Base-by-base conservation (phyloP, 2,888 invertebrate genomes). In the Melinopterus prodromus region DNA sequence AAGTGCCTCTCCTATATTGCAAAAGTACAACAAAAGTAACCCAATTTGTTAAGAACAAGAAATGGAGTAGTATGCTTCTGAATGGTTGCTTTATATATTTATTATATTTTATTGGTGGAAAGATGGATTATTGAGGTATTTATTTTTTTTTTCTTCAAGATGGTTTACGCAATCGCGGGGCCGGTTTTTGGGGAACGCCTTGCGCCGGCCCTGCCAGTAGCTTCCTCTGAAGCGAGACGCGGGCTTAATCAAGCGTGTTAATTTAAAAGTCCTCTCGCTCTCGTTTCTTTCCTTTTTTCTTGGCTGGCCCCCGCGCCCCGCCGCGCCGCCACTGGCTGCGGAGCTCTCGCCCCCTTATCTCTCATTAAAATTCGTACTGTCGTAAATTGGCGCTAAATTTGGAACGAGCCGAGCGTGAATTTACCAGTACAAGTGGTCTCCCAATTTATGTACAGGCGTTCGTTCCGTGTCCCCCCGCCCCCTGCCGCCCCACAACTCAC, bases 291-390 rank as follows among this genome's bases (percentile, higher is more conserved):
- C 71, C 15, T 35, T 37, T 74, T 53, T 53, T 53, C 53, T 53
- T 53, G 53, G 3, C 53, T 53, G 53, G 2, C 12, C 53, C 53
- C 53, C 53, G 53, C 53, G 9, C 53, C 53, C 53, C 53, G 53
- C 53, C 53, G 53, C 2, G 1, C 53, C 53, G 53, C 53, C 53
- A 12, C 53, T 53, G 53, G 53, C 12, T 53, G 53, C 9, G 53
- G 53, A 53, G 53, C 53, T 7, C 26, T 26, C 26, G 26, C 26
- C 53, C 53, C 53, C 53, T 53, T 53, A 53, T 53, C 53, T 74
- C 74, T 74, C 74, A 74, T 74, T 74, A 74, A 74, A 74, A 74
- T 74, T 74, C 74, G 74, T 74, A 74, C 74, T 37, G 74, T 74
- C 74, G 74, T 74, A 74, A 74, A 74, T 74, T 74, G 74, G 74